Evolutionary conservation across 2,797 vertebrate genomes (phyloP).

Genomic region (Cetoscarus ocellatus): DNA sequence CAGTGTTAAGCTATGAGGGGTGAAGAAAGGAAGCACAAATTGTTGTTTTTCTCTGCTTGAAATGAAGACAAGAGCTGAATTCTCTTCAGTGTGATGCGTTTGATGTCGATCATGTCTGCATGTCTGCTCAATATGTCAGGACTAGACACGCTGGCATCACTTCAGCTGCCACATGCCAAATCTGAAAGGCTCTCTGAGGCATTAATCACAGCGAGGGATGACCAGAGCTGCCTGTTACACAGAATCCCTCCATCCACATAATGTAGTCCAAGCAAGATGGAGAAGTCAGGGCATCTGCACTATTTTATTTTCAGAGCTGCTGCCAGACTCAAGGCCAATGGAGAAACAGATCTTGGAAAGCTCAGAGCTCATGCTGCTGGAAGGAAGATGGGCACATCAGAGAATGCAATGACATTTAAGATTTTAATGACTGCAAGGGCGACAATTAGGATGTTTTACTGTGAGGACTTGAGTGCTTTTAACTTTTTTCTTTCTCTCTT

Average conservation of each 20-base stretch:
- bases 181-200: conserved; percentile 57
- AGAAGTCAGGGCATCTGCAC: conserved; percentile 39
- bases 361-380: conserved; percentile 22
- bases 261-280: conserved; percentile 43
- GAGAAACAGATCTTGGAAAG: conserved; percentile 46
- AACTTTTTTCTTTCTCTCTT: background rate
- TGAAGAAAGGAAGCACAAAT: conserved; percentile 12
- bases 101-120: conserved; percentile 56
- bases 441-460: conserved; percentile 26
- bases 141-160: conserved; percentile 65
- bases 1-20: background rate
- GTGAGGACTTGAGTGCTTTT: background rate
- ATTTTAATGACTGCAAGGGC: conserved; percentile 23
- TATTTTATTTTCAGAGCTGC: conserved; percentile 35
- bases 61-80: conserved; percentile 40
- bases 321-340: conserved; percentile 39
- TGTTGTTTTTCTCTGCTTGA: conserved; percentile 44
- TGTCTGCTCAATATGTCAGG: conserved; percentile 60
- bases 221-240: conserved; percentile 45
- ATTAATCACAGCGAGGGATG: conserved; percentile 66
- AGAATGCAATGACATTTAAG: conserved; percentile 51
- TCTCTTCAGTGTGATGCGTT: conserved; percentile 37
- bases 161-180: conserved; percentile 60
- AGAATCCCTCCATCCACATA: conserved; percentile 47
- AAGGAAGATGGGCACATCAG: conserved; percentile 42